A percentile compares a stretch with the other conserved stretches of the same genome.
phyloP scores from a whole-genome alignment of 2,888 invertebrate genomes.

The Mimas tiliae region DNA sequence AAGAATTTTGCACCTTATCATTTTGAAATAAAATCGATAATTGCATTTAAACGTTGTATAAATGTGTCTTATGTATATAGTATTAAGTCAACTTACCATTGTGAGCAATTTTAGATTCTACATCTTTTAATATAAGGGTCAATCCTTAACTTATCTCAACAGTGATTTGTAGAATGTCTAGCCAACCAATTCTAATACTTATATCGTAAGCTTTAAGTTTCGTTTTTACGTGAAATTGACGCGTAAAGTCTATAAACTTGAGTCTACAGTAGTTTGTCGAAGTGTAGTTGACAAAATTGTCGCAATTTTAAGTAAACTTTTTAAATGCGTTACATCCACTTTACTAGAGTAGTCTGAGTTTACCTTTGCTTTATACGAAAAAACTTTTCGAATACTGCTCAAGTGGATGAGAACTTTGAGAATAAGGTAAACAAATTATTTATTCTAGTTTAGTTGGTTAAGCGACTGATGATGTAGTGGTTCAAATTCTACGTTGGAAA shows the following conservation, averaged over 20 bases:
- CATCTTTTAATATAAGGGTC: neutral
- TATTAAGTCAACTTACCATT: neutral
- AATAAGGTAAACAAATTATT: conserved; percentile 15
- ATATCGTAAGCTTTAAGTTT: neutral
- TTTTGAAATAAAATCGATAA: neutral
- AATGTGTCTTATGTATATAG: neutral
- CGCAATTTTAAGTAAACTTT: conserved; percentile 27
- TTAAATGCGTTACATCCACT: conserved; percentile 29
- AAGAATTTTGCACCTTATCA: neutral
- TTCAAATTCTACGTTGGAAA: no score
- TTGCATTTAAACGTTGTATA: neutral
- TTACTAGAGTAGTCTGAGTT: conserved; percentile 25
- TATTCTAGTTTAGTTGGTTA: neutral
- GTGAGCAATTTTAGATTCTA: neutral
- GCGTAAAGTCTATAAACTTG: neutral
- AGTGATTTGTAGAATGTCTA: neutral
- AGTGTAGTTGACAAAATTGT: conserved; percentile 29
- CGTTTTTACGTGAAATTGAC: neutral
- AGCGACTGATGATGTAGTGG: neutral
- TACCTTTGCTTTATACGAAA: conserved; percentile 20
- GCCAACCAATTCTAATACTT: neutral
- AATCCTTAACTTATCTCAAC: neutral
- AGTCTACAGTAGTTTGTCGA: conserved; percentile 18
- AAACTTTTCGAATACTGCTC: conserved; percentile 5
- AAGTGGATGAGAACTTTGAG: neutral